Base-by-base conservation (phyloP, 2,888 invertebrate species). In the Encarsia formosa region DNA sequence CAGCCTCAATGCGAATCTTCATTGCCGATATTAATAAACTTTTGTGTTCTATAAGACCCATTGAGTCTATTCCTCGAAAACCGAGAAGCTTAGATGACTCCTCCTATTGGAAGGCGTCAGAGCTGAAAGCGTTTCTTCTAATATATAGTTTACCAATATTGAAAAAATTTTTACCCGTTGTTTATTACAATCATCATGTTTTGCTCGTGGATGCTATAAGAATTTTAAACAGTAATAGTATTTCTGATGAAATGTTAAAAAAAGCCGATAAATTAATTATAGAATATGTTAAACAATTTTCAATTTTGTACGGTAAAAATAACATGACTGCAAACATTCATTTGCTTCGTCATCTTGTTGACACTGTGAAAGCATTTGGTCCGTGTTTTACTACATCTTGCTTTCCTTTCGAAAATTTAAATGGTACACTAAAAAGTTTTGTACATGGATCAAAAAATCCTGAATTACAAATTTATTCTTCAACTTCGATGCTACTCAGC, bases 301-400 rank as follows among this genome's bases (percentile, higher is more conserved):
- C 55, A 34, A 19, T 37, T 20, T 49, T 59, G 16, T 64, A 63
- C 50, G 56, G 58, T 6, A 8, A 51, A 13, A 41, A 48, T 5
- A 29, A 59, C 31, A 58, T 61, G 56, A 54, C 54, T 2, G 49
- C 46, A n/a, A 63, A 60, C 49, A 8, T 61, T 4, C 61, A 63
- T 44, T 19, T 49, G 2, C 20, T 63, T 4, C 39, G 55, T 6
- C 62, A 63, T 50, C 49, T 62, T 15, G 31, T 54, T 15, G 22
- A 50, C 4, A 48, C 43, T 19, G 59, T 61, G 1, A 23, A 18
- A 29, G 24, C 50, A 32, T 51, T 59, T 15, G 62, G 60, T 2
- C 57, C 59, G 3, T 26, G 58, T 2, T 58, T 47, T 49, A 46
- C 44, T 16, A 53, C 52, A 5, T 56, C 56, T 2, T 61, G 58